Percentiles rank a stretch among this genome's conserved stretches.
These are phyloP conservation scores for Habropoda laboriosa DNA, from an alignment of 1,140 invertebrate genomes.

Conservation along the genomic window DNA sequence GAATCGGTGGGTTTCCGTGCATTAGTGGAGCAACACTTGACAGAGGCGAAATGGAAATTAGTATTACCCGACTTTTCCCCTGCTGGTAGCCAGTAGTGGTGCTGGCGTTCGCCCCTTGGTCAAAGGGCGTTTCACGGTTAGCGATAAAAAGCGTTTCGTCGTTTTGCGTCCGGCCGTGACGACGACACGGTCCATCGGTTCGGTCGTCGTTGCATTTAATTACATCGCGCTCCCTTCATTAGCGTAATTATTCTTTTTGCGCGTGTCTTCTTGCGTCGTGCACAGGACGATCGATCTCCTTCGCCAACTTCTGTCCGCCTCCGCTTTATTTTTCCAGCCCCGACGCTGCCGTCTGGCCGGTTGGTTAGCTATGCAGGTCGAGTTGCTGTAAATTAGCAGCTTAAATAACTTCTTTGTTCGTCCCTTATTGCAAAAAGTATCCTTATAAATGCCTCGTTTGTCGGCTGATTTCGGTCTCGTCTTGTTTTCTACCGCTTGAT, in stretches of 20 bases:
- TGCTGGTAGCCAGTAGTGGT: neutral
- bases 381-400: neutral
- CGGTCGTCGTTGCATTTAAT: slow-evolving; percentile 51
- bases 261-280: slow-evolving; percentile 21
- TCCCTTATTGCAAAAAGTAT: neutral
- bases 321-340: neutral
- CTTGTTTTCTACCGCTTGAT: neutral
- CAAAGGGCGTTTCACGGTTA: slow-evolving; percentile 36
- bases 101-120: slow-evolving; percentile 13
- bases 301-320: neutral
- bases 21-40: slow-evolving; percentile 31
- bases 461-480: neutral
- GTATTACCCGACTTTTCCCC: slow-evolving; percentile 35
- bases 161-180: slow-evolving; percentile 27
- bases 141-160: slow-evolving; percentile 52
- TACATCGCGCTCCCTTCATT: slow-evolving; percentile 51
- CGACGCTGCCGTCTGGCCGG: neutral
- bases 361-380: neutral
- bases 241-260: slow-evolving; percentile 58
- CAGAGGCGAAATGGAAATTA: slow-evolving; percentile 56
- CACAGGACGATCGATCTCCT: slow-evolving; percentile 44
- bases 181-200: slow-evolving; percentile 45
- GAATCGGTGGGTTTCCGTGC: slow-evolving; percentile 30
- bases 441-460: neutral
- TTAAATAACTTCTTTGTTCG: slow-evolving; percentile 6